Evolutionary conservation across 1,140 invertebrate genomes (phyloP), one percentile per base, ranked within the genome.

Genomic region (Steinernema khuongi): DNA sequence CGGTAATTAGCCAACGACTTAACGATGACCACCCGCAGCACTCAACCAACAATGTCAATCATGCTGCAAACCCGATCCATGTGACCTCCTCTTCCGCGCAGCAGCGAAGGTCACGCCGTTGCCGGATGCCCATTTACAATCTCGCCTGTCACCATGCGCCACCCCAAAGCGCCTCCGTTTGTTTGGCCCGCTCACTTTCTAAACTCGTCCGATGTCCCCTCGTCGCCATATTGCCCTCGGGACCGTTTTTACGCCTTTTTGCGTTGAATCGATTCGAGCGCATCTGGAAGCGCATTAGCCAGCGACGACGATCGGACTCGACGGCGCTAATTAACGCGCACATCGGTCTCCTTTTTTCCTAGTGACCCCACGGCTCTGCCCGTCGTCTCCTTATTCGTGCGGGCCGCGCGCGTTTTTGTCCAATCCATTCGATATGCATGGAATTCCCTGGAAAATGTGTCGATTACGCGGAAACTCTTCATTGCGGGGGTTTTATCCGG

Each of bases 281-380:
- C 36, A 41, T 41, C 36, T 41, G 36, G 36, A 41, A 41, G 36
- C 36, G 36, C 36, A 41, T 41, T 41, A 41, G 36, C 36, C 7
- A 11, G n/a, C 7, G 36, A 7, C 36, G 50, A 14, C 50, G 50
- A n/a, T n/a, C n/a, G n/a, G n/a, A n/a, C n/a, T n/a, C n/a, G n/a
- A n/a, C n/a, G n/a, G n/a, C n/a, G 50, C 50, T 60, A 60, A 60
- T 60, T 60, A 60, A 60, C 50, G 50, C 50, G 11, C 50, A 17
- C 50, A 60, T 60, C 50, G 50, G 50, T 22, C 14, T 60, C 50
- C 2, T 60, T 60, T 60, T 11, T 26, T 60, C 50, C 14, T 26
- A 14, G 22, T 60, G 50, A 60, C 50, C 50, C 50, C 26, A n/a
- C 19, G 50, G 50, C 22, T 22, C 50, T 14, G n/a, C n/a, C n/a